phyloP scores from a whole-genome alignment of 2,797 vertebrate genomes.

The Neoniphon sammara region DNA sequence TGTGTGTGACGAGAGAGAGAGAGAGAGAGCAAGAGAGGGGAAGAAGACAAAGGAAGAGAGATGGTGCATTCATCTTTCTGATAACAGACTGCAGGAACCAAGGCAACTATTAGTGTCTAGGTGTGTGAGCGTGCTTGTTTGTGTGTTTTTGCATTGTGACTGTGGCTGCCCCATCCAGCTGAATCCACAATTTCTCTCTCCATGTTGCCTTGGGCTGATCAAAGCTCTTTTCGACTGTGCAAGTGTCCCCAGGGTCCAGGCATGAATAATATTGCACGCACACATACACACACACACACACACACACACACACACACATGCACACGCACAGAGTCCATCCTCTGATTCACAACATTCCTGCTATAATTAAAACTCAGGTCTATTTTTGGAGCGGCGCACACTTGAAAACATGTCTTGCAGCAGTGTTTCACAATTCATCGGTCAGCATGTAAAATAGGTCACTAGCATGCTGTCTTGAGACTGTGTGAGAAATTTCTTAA shows the following conservation, averaged over 20 bases:
- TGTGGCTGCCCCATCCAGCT: neutral
- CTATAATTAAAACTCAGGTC: slow-evolving; percentile 45
- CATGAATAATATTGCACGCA: slow-evolving; percentile 19
- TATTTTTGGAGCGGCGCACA: slow-evolving; percentile 30
- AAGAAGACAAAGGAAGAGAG: neutral
- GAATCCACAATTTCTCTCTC: slow-evolving; percentile 37
- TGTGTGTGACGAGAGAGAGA: slow-evolving; percentile 5
- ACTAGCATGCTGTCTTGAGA: neutral
- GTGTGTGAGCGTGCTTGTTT: neutral
- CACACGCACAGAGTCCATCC: neutral
- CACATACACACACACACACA: neutral
- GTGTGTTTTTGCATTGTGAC: slow-evolving; percentile 12
- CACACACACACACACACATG: slow-evolving; percentile 1
- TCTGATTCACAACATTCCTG: slow-evolving; percentile 38
- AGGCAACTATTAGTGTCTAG: neutral
- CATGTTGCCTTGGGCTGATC: slow-evolving; percentile 53
- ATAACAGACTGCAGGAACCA: slow-evolving; percentile 9
- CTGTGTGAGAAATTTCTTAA: slow-evolving; percentile 9
- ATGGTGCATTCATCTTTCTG: neutral
- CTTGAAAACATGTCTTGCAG: slow-evolving; percentile 19
- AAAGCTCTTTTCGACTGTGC: slow-evolving; percentile 47
- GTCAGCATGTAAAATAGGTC: slow-evolving; percentile 1
- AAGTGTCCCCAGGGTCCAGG: slow-evolving; percentile 22
- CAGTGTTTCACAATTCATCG: slow-evolving; percentile 40
- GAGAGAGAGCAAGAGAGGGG: neutral